phyloP scores from a whole-genome alignment of 2,797 vertebrate genomes.

The Poecilia gillii region DNA sequence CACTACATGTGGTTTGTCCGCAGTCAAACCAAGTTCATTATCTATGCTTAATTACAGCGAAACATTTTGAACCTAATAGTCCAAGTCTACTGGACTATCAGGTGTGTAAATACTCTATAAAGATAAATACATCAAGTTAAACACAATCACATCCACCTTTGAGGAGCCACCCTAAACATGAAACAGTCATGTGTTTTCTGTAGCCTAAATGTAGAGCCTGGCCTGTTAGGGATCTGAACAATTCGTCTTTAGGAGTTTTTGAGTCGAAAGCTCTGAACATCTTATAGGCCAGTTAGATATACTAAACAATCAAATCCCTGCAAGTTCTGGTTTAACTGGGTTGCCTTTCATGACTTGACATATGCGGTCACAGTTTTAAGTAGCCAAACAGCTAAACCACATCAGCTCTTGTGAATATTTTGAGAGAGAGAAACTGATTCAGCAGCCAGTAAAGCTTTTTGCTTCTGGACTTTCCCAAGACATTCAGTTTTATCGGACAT shows the following conservation, averaged over 20 bases:
- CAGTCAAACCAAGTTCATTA: background rate
- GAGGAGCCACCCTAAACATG: background rate
- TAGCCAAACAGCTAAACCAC: conserved; percentile 19
- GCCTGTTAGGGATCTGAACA: background rate
- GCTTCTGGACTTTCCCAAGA: conserved; percentile 38
- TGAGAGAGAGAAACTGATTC: conserved; percentile 27
- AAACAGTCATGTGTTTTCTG: conserved; percentile 17
- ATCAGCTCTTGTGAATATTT: conserved; percentile 14
- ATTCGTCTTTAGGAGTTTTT: no score
- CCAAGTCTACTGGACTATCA: no score
- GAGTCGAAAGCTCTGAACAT: conserved; percentile 1
- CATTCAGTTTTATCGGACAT: conserved; percentile 47
- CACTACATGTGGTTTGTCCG: no score
- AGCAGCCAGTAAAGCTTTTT: conserved; percentile 42
- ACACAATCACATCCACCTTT: background rate
- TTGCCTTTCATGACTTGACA: conserved; percentile 24
- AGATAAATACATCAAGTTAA: background rate
- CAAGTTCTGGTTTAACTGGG: conserved; percentile 24
- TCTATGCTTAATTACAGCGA: background rate
- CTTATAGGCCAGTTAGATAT: conserved; percentile 29
- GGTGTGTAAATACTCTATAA: background rate
- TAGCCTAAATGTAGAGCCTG: conserved; percentile 17
- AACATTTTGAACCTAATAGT: background rate
- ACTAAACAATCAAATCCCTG: conserved; percentile 39
- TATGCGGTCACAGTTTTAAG: conserved; percentile 1